Conservation (phyloP, 1,140 invertebrate genomes). For the Centruroides sculpturatus region DNA sequence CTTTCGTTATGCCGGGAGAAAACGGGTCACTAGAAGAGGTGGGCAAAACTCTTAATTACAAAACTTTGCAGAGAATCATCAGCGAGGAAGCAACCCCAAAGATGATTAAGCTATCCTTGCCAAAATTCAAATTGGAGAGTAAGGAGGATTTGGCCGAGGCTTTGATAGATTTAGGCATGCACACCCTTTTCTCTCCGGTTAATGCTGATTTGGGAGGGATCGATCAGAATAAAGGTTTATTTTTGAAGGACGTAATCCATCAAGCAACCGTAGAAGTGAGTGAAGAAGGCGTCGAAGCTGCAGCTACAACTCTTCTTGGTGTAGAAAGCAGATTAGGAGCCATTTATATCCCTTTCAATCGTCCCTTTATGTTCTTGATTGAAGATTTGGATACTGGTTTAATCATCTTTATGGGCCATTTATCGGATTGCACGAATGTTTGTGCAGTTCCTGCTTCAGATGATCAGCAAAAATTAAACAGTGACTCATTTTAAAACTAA, state of each 20-base stretch:
- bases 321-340: background rate
- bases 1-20: too few relatives aligned
- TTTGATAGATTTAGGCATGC: slow-evolving; percentile 20
- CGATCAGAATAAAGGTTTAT: background rate
- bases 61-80: too few relatives aligned
- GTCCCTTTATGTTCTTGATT: slow-evolving; percentile 64
- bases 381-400: slow-evolving; percentile 34
- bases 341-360: slow-evolving; percentile 35
- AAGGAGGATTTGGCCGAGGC: too few relatives aligned
- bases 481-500: too few relatives aligned
- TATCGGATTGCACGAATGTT: background rate
- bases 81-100: too few relatives aligned
- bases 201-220: slow-evolving; percentile 42
- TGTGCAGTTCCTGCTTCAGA: too few relatives aligned
- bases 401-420: slow-evolving; percentile 26
- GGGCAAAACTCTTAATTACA: too few relatives aligned
- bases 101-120: too few relatives aligned
- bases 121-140: too few relatives aligned
- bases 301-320: slow-evolving; percentile 26
- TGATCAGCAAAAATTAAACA: too few relatives aligned
- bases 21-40: too few relatives aligned
- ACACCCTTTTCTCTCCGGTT: slow-evolving; percentile 40
- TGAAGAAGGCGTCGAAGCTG: slow-evolving; percentile 32
- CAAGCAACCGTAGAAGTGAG: slow-evolving; percentile 21
- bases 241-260: slow-evolving; percentile 6